Evolutionary conservation across 2,888 invertebrate species (phyloP), one percentile per base, ranked within the genome.

Genomic region (Ethmia dodecea): DNA sequence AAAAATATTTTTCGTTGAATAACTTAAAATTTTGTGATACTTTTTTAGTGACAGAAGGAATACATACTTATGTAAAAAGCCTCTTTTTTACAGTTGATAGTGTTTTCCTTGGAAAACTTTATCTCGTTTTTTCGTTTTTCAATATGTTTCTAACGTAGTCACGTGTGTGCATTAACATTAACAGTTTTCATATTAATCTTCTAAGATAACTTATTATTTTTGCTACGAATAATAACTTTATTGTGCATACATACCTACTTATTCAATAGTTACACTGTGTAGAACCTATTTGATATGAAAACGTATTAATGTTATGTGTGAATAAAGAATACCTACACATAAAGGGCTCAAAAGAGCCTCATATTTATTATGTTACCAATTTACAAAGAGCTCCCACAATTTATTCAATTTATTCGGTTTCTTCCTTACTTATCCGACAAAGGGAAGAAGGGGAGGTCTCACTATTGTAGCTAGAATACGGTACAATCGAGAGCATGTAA

Each of bases 281-380:
- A n/a, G n/a, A n/a, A n/a, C n/a, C n/a, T n/a, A n/a, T 33, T 35
- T 47, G 42, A 46, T 54, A 60, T 52, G 47, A 52, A 60, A 55
- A 58, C 60, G 56, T 60, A 67, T 59, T 47, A n/a, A 56, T 55
- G 64, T 61, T 66, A 57, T 63, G 70, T 65, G 63, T 69, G 72
- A 75, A 77, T 77, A 75, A 49, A 70, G 62, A 70, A 72, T 64
- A 72, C n/a, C n/a, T n/a, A n/a, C 60, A 62, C 62, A 65, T 60
- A 72, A 66, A 67, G 55, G 60, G 50, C 59, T 60, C 51, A 55
- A 57, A 69, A 55, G 55, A 55, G 60, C 55, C 51, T 44, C 58
- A 55, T 49, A 58, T 61, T 53, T 58, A 50, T 60, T 53, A 49
- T 48, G 52, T 47, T 27, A 20, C 79, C 74, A 64, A 55, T 58